phyloP scores from a whole-genome alignment of 2,888 invertebrate genomes.

The Heteromyza rotundicornis region DNA sequence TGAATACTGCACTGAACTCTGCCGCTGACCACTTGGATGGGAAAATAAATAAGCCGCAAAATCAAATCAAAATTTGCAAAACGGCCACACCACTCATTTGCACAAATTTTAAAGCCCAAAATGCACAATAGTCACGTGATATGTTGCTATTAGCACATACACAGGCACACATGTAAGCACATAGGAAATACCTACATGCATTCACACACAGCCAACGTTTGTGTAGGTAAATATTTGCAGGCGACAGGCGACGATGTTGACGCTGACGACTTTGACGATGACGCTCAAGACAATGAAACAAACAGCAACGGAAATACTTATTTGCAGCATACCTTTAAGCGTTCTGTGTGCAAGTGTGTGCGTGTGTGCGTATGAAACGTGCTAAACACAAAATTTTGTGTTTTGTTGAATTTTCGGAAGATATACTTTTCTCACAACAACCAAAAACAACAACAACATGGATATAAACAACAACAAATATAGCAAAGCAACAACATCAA shows the following conservation, averaged over 20 bases:
- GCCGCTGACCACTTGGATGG: background rate
- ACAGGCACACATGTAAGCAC: background rate
- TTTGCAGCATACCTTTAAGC: background rate
- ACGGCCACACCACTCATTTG: background rate
- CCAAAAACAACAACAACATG: too few relatives aligned
- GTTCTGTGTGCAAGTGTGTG: background rate
- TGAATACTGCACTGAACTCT: background rate
- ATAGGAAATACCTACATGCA: background rate
- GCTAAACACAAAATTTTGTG: background rate
- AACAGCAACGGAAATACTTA: background rate
- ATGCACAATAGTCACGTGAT: too few relatives aligned
- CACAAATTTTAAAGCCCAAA: too few relatives aligned
- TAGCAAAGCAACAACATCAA: background rate
- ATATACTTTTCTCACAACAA: too few relatives aligned
- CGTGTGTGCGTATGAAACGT: background rate
- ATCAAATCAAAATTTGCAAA: background rate
- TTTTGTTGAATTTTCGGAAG: too few relatives aligned
- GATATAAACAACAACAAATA: too few relatives aligned
- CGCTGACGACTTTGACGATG: too few relatives aligned
- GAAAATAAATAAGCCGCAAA: conserved; percentile 2
- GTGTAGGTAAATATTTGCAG: background rate
- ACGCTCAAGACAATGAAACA: background rate
- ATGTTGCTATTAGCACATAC: too few relatives aligned
- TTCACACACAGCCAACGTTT: too few relatives aligned
- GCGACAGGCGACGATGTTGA: too few relatives aligned